Percentiles rank a stretch among this genome's conserved stretches.
Conservation (phyloP, 2,113 vertebrate species). For the Montifringilla adamsi region DNA sequence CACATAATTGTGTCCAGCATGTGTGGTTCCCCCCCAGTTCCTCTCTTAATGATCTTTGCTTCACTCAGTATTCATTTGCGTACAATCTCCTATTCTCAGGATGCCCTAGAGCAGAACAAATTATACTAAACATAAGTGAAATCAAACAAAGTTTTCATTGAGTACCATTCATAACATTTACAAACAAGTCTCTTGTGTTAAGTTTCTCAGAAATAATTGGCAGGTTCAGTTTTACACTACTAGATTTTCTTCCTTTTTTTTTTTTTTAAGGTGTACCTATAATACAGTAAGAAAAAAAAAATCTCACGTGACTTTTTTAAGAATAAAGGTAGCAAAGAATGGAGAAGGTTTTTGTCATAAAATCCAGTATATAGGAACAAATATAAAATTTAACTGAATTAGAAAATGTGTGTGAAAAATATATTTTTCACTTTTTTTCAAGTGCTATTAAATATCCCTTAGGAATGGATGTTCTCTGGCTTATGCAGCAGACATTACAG, state of each 20-base stretch:
- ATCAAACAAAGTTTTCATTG: constrained; percentile 68
- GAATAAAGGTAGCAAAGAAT: background rate
- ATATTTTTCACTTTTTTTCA: background rate
- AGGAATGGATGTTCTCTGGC: background rate
- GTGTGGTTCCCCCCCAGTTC: constrained; percentile 68
- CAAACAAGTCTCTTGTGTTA: constrained; percentile 61
- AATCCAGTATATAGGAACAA: background rate
- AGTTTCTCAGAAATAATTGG: constrained; percentile 54
- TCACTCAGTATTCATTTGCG: constrained; percentile 67
- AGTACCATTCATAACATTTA: constrained; percentile 65
- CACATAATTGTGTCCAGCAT: constrained; percentile 65
- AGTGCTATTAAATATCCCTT: background rate
- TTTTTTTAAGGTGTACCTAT: background rate
- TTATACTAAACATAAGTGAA: constrained; percentile 68
- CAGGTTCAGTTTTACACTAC: constrained; percentile 18
- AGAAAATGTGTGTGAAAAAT: background rate
- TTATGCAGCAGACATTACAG: background rate
- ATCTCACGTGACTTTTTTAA: background rate
- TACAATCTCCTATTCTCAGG: constrained; percentile 68
- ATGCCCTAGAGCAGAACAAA: constrained; percentile 73
- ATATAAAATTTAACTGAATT: background rate
- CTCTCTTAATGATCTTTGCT: constrained; percentile 71
- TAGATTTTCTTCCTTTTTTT: background rate
- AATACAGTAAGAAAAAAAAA: background rate
- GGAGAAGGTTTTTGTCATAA: background rate